Conservation (phyloP, 2,113 vertebrate genomes). For the Pseudorhombus dupliciocellatus region DNA sequence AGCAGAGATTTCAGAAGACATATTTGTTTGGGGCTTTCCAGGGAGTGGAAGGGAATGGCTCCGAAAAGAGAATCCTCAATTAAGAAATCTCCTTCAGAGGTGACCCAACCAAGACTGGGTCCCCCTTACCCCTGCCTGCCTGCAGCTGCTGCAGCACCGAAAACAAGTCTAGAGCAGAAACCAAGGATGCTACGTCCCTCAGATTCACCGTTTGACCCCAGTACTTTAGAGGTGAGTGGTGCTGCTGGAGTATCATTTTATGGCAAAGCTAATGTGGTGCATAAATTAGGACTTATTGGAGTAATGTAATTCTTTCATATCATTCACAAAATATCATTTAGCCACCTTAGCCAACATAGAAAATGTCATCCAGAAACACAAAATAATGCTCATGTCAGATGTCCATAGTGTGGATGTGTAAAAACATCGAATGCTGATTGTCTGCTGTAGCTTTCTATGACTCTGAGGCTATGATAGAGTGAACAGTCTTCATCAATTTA, state of each 20-base stretch:
- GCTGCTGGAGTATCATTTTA: not conserved
- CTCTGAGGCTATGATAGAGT: not conserved
- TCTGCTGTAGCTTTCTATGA: not conserved
- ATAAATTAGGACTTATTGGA: not conserved
- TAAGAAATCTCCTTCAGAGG: slow-evolving; percentile 78
- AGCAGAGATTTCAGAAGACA: slow-evolving; percentile 11
- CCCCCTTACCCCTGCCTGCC: slow-evolving; percentile 78
- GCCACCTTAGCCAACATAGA: not conserved
- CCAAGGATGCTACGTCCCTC: slow-evolving; percentile 79
- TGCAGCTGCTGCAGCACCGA: slow-evolving; percentile 62
- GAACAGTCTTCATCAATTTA: slow-evolving; percentile 6
- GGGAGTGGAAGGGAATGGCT: slow-evolving; percentile 67
- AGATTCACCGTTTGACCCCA: slow-evolving; percentile 81
- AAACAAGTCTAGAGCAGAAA: slow-evolving; percentile 71
- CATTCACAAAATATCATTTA: not conserved
- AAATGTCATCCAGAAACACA: not conserved
- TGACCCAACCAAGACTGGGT: slow-evolving; percentile 74
- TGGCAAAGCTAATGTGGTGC: slow-evolving; percentile 52
- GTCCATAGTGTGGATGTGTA: not conserved
- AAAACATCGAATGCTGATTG: not conserved
- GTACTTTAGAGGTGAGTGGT: slow-evolving; percentile 80
- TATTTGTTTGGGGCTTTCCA: not conserved
- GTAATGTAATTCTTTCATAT: not conserved
- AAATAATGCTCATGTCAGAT: not conserved
- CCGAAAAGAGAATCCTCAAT: slow-evolving; percentile 81